Percentiles rank a stretch among this genome's conserved stretches.
Conservation (phyloP, 2,888 invertebrate genomes). For the Clepsis dumicolana region DNA sequence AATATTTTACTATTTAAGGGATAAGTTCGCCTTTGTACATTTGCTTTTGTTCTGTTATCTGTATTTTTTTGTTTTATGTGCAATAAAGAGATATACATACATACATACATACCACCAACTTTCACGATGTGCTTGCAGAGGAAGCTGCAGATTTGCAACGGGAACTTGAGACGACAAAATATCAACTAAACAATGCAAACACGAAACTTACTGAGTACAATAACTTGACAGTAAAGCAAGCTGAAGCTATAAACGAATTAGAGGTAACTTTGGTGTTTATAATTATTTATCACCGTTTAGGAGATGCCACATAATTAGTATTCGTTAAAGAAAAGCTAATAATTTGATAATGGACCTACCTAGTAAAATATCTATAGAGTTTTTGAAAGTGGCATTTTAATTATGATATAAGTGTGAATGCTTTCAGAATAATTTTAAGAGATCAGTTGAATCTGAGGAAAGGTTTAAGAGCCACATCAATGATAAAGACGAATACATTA, state of each 20-base stretch:
- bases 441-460: slow-evolving; percentile 55
- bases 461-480: slow-evolving; percentile 58
- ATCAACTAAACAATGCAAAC: slow-evolving; percentile 50
- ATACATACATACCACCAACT: background rate
- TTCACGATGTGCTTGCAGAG: slow-evolving; percentile 47
- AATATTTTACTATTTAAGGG: too few species aligned
- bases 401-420: slow-evolving; percentile 1
- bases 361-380: background rate
- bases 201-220: slow-evolving; percentile 61
- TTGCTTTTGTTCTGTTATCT: too few species aligned
- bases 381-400: background rate
- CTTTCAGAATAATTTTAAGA: slow-evolving; percentile 62
- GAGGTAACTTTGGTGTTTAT: slow-evolving; percentile 54
- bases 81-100: too few species aligned
- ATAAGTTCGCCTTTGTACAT: too few species aligned
- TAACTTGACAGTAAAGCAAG: slow-evolving; percentile 56
- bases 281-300: background rate
- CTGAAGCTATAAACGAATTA: slow-evolving; percentile 59
- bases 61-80: too few species aligned
- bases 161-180: slow-evolving; percentile 22
- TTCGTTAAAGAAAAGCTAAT: too few species aligned
- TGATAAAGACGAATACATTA: slow-evolving; percentile 64
- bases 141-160: slow-evolving; percentile 34
- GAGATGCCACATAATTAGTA: background rate
- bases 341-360: too few species aligned